Conservation (phyloP, 2,888 invertebrate genomes). For the Tetramorium bicarinatum region DNA sequence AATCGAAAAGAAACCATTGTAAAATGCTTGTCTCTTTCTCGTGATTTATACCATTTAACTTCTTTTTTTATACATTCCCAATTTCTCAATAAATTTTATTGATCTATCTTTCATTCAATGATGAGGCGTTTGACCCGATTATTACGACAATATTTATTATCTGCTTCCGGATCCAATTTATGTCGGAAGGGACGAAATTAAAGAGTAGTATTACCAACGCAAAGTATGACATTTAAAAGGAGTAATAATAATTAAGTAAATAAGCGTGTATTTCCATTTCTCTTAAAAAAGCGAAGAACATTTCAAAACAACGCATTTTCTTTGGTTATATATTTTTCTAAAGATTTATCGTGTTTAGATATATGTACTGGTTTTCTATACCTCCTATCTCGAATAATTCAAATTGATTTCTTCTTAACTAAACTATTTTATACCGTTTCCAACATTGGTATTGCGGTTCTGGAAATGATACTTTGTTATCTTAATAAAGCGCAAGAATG, state of each 20-base stretch:
- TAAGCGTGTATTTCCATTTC: neutral
- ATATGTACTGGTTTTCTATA: neutral
- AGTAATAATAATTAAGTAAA: neutral
- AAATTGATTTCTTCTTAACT: neutral
- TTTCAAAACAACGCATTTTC: neutral
- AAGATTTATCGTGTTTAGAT: neutral
- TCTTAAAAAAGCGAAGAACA: neutral
- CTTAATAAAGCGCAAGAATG: neutral
- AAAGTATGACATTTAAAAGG: slow-evolving; percentile 32
- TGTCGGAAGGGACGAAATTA: slow-evolving; percentile 52
- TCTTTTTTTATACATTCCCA: slow-evolving; percentile 61
- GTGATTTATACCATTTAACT: slow-evolving; percentile 24
- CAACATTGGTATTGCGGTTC: neutral
- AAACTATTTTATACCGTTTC: neutral
- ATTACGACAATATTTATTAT: slow-evolving; percentile 72
- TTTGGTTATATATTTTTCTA: neutral
- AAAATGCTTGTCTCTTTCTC: neutral
- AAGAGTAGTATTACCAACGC: slow-evolving; percentile 55
- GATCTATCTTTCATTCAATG: slow-evolving; percentile 60
- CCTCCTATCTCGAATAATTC: neutral
- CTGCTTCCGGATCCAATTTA: slow-evolving; percentile 59
- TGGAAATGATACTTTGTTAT: neutral
- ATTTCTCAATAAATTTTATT: slow-evolving; percentile 43
- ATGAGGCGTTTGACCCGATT: slow-evolving; percentile 64
- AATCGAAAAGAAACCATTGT: slow-evolving; percentile 61